phyloP scores from a whole-genome alignment of 2,797 vertebrate species.

The Melanitta fusca region DNA sequence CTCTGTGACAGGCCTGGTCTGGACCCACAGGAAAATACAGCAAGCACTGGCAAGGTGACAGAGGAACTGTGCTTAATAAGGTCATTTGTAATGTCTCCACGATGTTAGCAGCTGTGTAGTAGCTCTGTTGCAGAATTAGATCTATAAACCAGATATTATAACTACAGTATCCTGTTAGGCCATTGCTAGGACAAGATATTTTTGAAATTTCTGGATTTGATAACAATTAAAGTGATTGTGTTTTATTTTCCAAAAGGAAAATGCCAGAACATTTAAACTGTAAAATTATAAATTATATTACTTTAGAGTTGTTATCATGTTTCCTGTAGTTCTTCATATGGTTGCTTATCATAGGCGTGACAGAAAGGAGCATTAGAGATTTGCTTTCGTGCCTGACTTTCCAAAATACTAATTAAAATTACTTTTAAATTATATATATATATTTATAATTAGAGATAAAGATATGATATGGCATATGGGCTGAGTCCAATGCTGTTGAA shows the following conservation, averaged over 20 bases:
- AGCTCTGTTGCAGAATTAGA: slow-evolving; percentile 1
- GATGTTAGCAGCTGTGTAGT: slow-evolving; percentile 18
- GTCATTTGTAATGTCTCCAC: background rate
- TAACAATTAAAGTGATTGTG: background rate
- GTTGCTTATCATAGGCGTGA: background rate
- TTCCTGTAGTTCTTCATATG: background rate
- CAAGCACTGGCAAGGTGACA: slow-evolving; percentile 17
- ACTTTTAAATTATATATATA: background rate
- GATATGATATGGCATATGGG: background rate
- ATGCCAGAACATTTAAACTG: background rate
- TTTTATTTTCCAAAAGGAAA: background rate
- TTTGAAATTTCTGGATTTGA: background rate
- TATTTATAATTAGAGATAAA: background rate
- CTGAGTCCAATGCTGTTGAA: background rate
- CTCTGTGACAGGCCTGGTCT: background rate
- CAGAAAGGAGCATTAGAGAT: background rate
- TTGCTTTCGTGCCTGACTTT: background rate
- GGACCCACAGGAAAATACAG: slow-evolving; percentile 31
- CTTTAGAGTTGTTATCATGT: background rate
- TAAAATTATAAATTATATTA: background rate
- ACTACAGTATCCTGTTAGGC: background rate
- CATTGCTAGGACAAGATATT: background rate
- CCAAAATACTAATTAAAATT: background rate
- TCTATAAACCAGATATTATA: background rate
- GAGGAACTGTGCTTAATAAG: background rate